These are phyloP conservation scores for Parus major DNA, from an alignment of 2,113 vertebrate genomes.

Conservation along the genomic window DNA sequence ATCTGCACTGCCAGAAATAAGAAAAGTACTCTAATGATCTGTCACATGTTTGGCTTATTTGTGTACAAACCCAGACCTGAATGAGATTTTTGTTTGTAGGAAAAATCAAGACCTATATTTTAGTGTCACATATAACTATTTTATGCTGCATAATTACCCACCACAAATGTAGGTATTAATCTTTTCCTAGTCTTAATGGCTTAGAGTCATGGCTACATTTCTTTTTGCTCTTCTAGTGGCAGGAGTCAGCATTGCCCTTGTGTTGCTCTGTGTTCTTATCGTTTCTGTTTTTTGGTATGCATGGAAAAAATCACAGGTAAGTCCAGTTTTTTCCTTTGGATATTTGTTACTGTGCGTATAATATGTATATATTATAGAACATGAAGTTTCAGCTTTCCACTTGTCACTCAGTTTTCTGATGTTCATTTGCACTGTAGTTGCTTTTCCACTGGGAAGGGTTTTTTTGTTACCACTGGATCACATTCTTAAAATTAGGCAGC, in stretches of 20 bases:
- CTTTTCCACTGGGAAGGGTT: not conserved
- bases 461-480: not conserved
- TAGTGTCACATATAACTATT: not conserved
- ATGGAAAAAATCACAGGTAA: conserved; percentile 63
- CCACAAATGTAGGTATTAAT: not conserved
- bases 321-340: not conserved
- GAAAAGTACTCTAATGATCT: not conserved
- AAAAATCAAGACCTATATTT: not conserved
- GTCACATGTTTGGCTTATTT: not conserved
- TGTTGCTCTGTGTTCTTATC: conserved; percentile 10
- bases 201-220: not conserved
- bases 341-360: not conserved
- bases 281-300: not conserved
- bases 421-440: not conserved
- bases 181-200: not conserved
- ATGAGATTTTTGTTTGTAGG: not conserved
- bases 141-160: not conserved
- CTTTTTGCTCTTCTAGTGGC: conserved; percentile 27
- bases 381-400: not conserved
- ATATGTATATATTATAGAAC: not conserved
- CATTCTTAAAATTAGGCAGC: not conserved
- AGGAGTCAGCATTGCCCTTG: conserved; percentile 48
- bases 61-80: not conserved
- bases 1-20: not conserved
- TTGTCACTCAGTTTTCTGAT: not conserved